Base-by-base conservation (phyloP, 2,797 vertebrate genomes). In the Thamnophis elegans region DNA sequence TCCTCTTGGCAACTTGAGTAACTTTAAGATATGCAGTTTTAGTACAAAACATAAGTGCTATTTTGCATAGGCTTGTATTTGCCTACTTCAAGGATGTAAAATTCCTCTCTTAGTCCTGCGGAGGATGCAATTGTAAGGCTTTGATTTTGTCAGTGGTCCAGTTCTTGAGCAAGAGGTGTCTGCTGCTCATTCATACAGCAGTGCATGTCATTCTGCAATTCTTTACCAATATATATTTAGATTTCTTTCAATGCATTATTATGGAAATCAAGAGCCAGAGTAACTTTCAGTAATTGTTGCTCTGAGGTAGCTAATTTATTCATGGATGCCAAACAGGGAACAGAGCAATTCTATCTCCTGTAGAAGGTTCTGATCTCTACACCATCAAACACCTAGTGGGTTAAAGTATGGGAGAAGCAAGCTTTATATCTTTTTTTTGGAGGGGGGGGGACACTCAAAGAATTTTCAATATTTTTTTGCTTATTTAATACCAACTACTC, bases 1-100 rank as follows among this genome's bases (percentile, higher is more conserved):
- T 95, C 92, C 68, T 95, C 91, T 94, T 89, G 78, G 89, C n/a
- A 6, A 60, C 42, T 92, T 59, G 89, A 88, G 87, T 95, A 54
- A 90, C 90, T 89, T 93, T 0, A 20, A 92, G 93, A 62, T 1
- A 85, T 1, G 68, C 0, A 0, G 54, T 88, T 95, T 94, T 0
- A 13, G 22, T 53, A 91, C 16, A 14, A 89, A 92, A 28, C 87
- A 59, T 32, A 59, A 85, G 36, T 18, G 32, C 26, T 0, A n/a
- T 65, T 65, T 54, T 68, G 51, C 62, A 22, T 36, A 62, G n/a
- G 89, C 89, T 20, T 58, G 6, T 26, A 89, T 2, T 78, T 60
- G 28, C 0, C 53, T 89, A 7, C 20, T 93, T 65, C 51, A 89
- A 51, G 54, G 12, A 32, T 55, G 1, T 12, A 88, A 26, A 36